A percentile compares a stretch with the other conserved stretches of the same genome.
These are phyloP conservation scores for Ptychodera flava DNA, from an alignment of 35 echinoderm and acorn worm genomes.

Conservation along the genomic window DNA sequence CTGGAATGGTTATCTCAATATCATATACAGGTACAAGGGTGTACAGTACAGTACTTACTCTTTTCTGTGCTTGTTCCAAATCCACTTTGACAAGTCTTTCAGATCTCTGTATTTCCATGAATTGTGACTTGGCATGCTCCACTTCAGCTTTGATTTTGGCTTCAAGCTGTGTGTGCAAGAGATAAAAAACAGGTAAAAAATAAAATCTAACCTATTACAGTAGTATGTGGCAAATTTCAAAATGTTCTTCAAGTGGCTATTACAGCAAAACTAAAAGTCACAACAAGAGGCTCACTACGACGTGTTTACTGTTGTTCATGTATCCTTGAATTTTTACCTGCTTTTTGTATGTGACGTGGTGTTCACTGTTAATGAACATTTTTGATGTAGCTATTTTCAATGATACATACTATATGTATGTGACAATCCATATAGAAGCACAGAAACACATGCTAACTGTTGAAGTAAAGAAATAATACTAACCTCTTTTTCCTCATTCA, in stretches of 20 bases:
- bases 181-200: not conserved
- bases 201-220: not conserved
- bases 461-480: not conserved
- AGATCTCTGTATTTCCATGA: constrained; percentile 61
- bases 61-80: constrained; percentile 74
- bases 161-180: constrained; percentile 26
- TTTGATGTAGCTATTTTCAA: too few species aligned
- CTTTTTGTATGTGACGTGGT: too few species aligned
- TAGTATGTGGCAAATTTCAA: not conserved
- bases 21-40: too few species aligned
- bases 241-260: not conserved
- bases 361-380: too few species aligned
- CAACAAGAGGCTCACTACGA: too few species aligned
- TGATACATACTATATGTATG: too few species aligned
- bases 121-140: constrained; percentile 66
- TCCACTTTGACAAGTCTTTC: constrained; percentile 70
- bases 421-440: too few species aligned
- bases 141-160: constrained; percentile 56
- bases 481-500: constrained; percentile 67
- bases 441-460: too few species aligned
- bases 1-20: too few species aligned
- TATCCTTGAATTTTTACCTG: too few species aligned
- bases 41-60: too few species aligned
- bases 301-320: too few species aligned
- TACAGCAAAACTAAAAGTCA: not conserved